A percentile compares a stretch with the other conserved stretches of the same genome.
phyloP scores from a whole-genome alignment of 2,797 vertebrate genomes.

The Anguilla marmorata region DNA sequence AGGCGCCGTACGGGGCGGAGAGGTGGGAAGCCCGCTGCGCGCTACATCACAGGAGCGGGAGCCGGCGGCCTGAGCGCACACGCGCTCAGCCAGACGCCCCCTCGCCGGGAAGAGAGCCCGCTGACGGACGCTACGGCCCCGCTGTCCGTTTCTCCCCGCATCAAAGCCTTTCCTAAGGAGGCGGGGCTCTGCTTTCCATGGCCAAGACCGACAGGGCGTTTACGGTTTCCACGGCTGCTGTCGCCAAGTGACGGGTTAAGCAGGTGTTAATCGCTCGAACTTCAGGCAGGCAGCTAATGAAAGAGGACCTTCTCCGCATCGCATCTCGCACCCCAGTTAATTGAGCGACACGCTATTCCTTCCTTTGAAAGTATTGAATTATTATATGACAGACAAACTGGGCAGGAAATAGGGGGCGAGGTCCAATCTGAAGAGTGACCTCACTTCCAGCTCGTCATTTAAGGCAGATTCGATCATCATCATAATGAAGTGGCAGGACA shows the following conservation, averaged over 20 bases:
- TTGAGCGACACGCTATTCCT: not conserved
- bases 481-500: not conserved
- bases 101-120: not conserved
- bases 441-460: not conserved
- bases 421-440: not conserved
- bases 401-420: not conserved
- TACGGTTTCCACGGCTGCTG: not conserved
- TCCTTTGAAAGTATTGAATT: not conserved
- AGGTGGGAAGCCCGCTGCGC: not conserved
- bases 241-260: not conserved
- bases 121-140: not conserved
- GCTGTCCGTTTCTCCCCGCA: not conserved
- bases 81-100: not conserved
- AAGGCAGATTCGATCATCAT: not conserved
- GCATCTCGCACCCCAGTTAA: not conserved
- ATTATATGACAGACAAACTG: not conserved
- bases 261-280: not conserved
- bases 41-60: not conserved
- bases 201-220: not conserved
- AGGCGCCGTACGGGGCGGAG: not conserved
- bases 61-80: not conserved
- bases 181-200: not conserved
- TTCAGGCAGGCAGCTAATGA: not conserved
- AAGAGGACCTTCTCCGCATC: not conserved
- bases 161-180: not conserved